Evolutionary conservation across 2,797 vertebrate genomes (phyloP), one percentile per base, ranked within the genome.

Genomic region (Denticeps clupeoides): DNA sequence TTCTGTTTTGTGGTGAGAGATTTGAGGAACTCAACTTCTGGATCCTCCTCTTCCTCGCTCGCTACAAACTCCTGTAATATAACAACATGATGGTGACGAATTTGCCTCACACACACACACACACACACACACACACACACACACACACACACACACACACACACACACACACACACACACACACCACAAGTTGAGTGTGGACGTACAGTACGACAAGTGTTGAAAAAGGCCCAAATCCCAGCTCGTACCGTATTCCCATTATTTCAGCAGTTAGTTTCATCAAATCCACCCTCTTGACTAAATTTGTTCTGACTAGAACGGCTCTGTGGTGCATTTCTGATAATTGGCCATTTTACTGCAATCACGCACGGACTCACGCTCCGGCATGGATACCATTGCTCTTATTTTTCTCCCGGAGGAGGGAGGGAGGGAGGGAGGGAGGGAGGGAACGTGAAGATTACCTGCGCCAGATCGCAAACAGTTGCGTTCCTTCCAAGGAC

Each of bases 11-110:
- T 97, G 10, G 90, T 81, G 48, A 99, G 70, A 5, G 95, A 97
- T 73, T 97, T 99, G 61, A 99, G 80, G 79, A 99, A 99, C 67
- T 96, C 91, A 28, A 98, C 89, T 77, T 99, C 95, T 13, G 94
- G 93, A 71, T 98, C 95, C 1, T 93, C 91, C 46, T 98, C 95
- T 55, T 87, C 89, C 25, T 98, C 95, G 63, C 91, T 96, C 56
- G 88, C 89, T 49, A 97, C 90, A 67, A 83, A 97, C 25, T 88
- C 89, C 93, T 97, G 49, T 7, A 47, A n/a, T n/a, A n/a, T n/a
- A n/a, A n/a, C n/a, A n/a, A n/a, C n/a, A n/a, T n/a, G 16, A 45
- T 22, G 12, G 28, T 11, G 18, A 9, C 19, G 21, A 33, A 9
- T 26, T 11, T n/a, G 40, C 15, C 9, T 44, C 6, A 25, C 13